Evolutionary conservation across 2,888 invertebrate genomes (phyloP).

Genomic region (Andrena haemorrhoa): DNA sequence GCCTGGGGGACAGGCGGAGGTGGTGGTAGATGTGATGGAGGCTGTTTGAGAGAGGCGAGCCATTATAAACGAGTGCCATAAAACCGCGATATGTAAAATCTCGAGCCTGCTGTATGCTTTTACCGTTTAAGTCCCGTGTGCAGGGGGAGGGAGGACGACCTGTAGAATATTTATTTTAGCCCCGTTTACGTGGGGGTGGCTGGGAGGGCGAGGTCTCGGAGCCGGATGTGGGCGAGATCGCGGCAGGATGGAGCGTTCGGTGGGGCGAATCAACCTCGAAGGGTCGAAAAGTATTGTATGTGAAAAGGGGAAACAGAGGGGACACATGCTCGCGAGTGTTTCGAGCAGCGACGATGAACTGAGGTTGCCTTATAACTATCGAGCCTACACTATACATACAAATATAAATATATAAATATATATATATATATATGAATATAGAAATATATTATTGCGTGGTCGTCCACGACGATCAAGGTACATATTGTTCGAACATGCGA

Average conservation of each 20-base stretch:
- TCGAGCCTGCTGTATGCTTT: constrained; percentile 24
- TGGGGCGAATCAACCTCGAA: constrained; percentile 42
- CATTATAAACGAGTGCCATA: constrained; percentile 84
- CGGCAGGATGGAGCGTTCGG: constrained; percentile 16
- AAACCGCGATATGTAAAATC: constrained; percentile 63
- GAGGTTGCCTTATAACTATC: constrained; percentile 71
- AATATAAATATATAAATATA: constrained; percentile 58
- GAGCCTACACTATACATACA: constrained; percentile 62
- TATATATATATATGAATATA: constrained; percentile 61
- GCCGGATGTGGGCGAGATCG: constrained; percentile 14
- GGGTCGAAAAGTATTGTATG: constrained; percentile 9
- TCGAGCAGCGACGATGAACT: constrained; percentile 57
- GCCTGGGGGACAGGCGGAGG: constrained; percentile 35
- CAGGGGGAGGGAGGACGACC: constrained; percentile 41
- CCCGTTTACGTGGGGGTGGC: constrained; percentile 9
- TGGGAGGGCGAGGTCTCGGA: neutral
- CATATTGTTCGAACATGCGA: constrained; percentile 28
- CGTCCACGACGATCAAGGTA: constrained; percentile 52
- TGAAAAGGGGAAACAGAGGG: constrained; percentile 8
- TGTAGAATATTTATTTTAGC: constrained; percentile 80
- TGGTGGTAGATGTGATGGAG: neutral
- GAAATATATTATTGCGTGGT: constrained; percentile 56
- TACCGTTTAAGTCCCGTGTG: neutral
- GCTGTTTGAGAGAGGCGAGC: constrained; percentile 73
- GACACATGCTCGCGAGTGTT: neutral